Percentiles rank a stretch among this genome's conserved stretches.
Evolutionary conservation across 2,797 vertebrate species (phyloP).

Genomic region (Champsocephalus esox): DNA sequence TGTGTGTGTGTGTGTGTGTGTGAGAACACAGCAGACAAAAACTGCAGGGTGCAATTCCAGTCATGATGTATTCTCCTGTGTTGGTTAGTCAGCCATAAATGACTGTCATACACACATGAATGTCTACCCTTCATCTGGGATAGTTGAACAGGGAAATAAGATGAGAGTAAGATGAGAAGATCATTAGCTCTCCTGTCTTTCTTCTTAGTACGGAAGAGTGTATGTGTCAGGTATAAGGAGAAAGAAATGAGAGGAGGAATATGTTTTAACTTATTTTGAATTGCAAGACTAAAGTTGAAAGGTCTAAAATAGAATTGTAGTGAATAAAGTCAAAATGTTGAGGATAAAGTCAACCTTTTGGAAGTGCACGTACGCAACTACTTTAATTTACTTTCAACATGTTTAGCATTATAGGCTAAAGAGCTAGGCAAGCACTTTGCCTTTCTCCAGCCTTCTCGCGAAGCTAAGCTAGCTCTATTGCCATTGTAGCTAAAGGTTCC

Average conservation of each 20-base stretch:
- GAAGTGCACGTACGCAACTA: too few species aligned
- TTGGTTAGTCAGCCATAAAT: conserved; percentile 20
- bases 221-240: too few species aligned
- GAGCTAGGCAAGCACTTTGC: neutral
- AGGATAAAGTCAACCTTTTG: too few species aligned
- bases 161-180: neutral
- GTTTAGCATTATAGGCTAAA: neutral
- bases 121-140: neutral
- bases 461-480: neutral
- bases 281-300: too few species aligned
- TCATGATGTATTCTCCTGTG: conserved; percentile 9
- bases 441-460: neutral
- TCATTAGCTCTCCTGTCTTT: too few species aligned
- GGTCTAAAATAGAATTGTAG: too few species aligned
- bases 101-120: neutral
- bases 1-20: neutral
- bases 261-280: too few species aligned
- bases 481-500: neutral
- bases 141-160: neutral
- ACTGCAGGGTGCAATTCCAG: neutral
- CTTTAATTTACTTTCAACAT: too few species aligned
- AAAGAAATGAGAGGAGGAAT: too few species aligned
- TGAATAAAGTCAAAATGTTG: too few species aligned
- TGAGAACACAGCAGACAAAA: conserved; percentile 11
- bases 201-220: too few species aligned